phyloP scores from a whole-genome alignment of 2,797 vertebrate genomes.

The Choloepus didactylus region DNA sequence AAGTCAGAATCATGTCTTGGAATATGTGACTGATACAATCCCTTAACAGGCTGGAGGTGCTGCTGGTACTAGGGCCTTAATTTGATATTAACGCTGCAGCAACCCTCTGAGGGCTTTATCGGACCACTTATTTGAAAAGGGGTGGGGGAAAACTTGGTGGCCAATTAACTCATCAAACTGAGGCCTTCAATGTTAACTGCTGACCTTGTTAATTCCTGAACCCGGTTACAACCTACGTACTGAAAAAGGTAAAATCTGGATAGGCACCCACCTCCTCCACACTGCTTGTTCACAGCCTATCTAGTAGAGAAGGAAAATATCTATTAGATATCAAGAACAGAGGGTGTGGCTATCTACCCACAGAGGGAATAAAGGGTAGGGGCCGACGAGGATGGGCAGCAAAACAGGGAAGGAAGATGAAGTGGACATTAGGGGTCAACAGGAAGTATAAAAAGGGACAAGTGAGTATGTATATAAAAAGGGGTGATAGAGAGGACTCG shows the following conservation, averaged over 20 bases:
- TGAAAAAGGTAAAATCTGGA: not conserved
- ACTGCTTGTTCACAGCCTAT: not conserved
- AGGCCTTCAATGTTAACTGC: constrained; percentile 30
- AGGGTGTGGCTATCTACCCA: constrained; percentile 58
- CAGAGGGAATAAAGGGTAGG: not conserved
- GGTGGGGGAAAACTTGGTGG: not conserved
- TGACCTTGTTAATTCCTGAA: constrained; percentile 48
- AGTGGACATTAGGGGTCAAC: not conserved
- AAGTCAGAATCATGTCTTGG: not conserved
- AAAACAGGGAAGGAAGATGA: not conserved
- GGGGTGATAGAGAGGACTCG: not conserved
- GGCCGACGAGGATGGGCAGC: not conserved
- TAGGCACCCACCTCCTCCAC: not conserved
- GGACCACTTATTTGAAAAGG: not conserved
- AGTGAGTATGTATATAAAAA: not conserved
- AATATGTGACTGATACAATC: not conserved
- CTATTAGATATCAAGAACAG: not conserved
- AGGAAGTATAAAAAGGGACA: not conserved
- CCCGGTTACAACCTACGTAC: not conserved
- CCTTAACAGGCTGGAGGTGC: not conserved
- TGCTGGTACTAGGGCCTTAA: not conserved
- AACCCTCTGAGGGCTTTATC: not conserved
- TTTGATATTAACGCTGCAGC: not conserved
- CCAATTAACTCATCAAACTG: constrained; percentile 1
- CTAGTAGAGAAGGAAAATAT: not conserved